These are phyloP conservation scores for Gastrophysa polygoni DNA, from an alignment of 2,888 invertebrate genomes.

Conservation along the genomic window DNA sequence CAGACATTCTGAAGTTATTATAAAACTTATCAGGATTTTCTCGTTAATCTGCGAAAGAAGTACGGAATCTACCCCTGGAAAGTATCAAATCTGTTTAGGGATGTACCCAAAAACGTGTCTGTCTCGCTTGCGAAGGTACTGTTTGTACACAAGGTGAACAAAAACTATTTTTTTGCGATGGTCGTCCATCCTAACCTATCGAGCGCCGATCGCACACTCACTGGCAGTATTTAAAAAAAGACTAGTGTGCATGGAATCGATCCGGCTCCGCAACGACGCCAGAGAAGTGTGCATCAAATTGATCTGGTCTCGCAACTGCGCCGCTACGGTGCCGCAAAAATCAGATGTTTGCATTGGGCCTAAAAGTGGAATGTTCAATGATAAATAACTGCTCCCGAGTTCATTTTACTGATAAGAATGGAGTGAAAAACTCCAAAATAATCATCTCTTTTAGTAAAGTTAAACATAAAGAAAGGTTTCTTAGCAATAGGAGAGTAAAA, in stretches of 20 bases:
- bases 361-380: background rate
- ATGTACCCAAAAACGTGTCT: no score
- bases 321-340: no score
- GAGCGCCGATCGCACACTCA: no score
- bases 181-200: no score
- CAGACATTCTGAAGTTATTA: slow-evolving; percentile 18
- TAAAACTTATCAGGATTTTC: slow-evolving; percentile 13
- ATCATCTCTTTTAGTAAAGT: background rate
- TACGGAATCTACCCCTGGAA: slow-evolving; percentile 12
- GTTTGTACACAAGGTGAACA: no score
- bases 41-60: slow-evolving; percentile 11
- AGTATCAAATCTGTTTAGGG: no score
- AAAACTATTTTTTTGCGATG: slow-evolving; percentile 18
- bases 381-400: background rate
- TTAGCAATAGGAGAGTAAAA: background rate
- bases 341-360: background rate
- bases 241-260: no score
- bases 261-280: no score
- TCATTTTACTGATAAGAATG: slow-evolving; percentile 1
- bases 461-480: background rate
- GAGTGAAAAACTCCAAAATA: background rate
- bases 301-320: no score
- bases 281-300: slow-evolving; percentile 5
- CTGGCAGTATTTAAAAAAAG: slow-evolving; percentile 4
- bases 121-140: no score